Evolutionary conservation across 2,888 invertebrate genomes (phyloP).

Genomic region (Galerucella calmariensis): DNA sequence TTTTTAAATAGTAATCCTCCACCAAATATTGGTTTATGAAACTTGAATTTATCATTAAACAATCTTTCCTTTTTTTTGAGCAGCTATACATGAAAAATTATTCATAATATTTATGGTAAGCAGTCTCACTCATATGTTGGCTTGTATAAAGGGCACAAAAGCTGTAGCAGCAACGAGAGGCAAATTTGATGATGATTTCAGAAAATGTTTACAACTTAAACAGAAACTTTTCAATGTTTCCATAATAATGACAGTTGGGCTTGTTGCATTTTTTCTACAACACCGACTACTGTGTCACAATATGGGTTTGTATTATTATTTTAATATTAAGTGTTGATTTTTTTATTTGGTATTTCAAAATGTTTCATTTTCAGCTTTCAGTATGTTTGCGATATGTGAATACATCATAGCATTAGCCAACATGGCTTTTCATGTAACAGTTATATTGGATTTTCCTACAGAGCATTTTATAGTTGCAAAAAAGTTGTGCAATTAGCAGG

Average conservation of each 20-base stretch:
- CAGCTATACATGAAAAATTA: slow-evolving; percentile 90
- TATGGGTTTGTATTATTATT: slow-evolving; percentile 74
- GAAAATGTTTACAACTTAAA: slow-evolving; percentile 68
- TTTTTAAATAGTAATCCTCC: too few species aligned
- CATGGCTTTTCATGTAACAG: slow-evolving; percentile 92
- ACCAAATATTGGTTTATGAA: too few species aligned
- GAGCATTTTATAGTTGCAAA: slow-evolving; percentile 80
- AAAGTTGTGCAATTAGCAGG: slow-evolving; percentile 16
- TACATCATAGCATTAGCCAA: slow-evolving; percentile 91
- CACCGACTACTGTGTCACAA: slow-evolving; percentile 91
- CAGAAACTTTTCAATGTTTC: slow-evolving; percentile 81
- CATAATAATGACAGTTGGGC: slow-evolving; percentile 81
- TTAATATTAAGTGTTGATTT: slow-evolving; percentile 3
- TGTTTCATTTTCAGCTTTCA: slow-evolving; percentile 80
- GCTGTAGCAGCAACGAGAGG: slow-evolving; percentile 57
- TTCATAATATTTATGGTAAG: slow-evolving; percentile 92
- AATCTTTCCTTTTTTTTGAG: background rate
- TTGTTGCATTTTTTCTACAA: slow-evolving; percentile 88
- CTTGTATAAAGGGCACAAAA: slow-evolving; percentile 71
- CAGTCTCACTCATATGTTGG: slow-evolving; percentile 85
- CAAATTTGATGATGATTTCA: slow-evolving; percentile 44
- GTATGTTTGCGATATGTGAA: slow-evolving; percentile 93
- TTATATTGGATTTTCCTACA: slow-evolving; percentile 86
- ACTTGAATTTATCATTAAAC: background rate
- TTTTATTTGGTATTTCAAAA: slow-evolving; percentile 11